Evolutionary conservation across 2,888 invertebrate genomes (phyloP), one percentile per base, ranked within the genome.

Genomic region (Drosophila mimetica): DNA sequence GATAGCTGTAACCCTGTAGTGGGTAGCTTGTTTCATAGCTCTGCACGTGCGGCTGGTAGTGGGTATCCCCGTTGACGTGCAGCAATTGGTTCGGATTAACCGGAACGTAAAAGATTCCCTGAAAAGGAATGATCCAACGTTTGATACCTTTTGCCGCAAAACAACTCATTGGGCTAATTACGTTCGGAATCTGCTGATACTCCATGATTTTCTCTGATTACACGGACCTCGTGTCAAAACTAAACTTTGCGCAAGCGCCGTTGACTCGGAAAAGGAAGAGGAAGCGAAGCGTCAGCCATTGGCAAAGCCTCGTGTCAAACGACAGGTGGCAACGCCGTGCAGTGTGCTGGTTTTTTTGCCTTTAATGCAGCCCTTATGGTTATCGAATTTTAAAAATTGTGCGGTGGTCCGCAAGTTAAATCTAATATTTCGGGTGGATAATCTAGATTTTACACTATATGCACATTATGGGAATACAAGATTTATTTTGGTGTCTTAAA

Each of bases 161-260:
- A 36, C 34, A n/a, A 34, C 8, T 36, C 0, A 14, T 14, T 36
- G 4, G 8, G 7, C n/a, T 36, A 16, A 14, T 37, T 37, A 37
- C 37, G 8, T 9, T 9, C 0, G 37, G 37, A 4, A 1, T 4
- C 2, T 37, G 30, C 1, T 16, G 16, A 37, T 4, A 5, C 0
- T n/a, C n/a, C 34, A n/a, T n/a, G 2, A n/a, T n/a, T 13, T n/a
- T n/a, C n/a, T 0, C n/a, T n/a, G 6, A n/a, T n/a, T 34, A 6
- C 11, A 3, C 2, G n/a, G 13, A 34, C 1, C n/a, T 13, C n/a
- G n/a, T 1, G n/a, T 0, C n/a, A 6, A 3, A 0, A n/a, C n/a
- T 4, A n/a, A n/a, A n/a, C 34, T 34, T 13, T 4, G 34, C 34
- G n/a, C 34, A 13, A 6, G n/a, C n/a, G 34, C 34, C 6, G 34